Percentiles rank a stretch among this genome's conserved stretches.
Evolutionary conservation across 1,140 invertebrate species (phyloP).

Genomic region (Cyrtorhinus lividipennis): DNA sequence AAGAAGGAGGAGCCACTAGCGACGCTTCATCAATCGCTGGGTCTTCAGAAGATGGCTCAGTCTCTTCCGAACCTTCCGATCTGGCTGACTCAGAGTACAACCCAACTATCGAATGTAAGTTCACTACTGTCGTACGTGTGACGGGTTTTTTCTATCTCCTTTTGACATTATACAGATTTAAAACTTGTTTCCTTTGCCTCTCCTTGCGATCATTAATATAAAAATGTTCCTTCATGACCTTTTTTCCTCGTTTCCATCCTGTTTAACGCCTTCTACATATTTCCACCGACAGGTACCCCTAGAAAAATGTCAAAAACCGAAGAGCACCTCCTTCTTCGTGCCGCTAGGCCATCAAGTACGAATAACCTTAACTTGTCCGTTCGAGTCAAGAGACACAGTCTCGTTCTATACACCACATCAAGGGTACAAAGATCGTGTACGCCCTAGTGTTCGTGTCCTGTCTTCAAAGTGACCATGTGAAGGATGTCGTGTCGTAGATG

Average conservation of each 20-base stretch:
- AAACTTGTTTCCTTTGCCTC: too few relatives aligned
- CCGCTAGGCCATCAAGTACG: background rate
- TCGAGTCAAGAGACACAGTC: background rate
- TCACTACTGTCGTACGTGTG: background rate
- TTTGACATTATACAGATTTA: slow-evolving; percentile 2
- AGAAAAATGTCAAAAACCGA: background rate
- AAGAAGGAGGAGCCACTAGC: slow-evolving; percentile 29
- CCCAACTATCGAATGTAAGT: slow-evolving; percentile 23
- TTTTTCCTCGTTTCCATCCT: too few relatives aligned
- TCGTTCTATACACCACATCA: background rate
- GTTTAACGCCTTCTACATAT: too few relatives aligned
- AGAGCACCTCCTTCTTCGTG: background rate
- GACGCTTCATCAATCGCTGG: slow-evolving; percentile 51
- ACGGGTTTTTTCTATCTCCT: background rate
- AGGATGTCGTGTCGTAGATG: too few relatives aligned
- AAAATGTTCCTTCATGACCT: too few relatives aligned
- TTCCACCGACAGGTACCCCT: too few relatives aligned
- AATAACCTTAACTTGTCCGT: background rate
- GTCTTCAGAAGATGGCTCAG: slow-evolving; percentile 43
- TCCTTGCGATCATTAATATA: too few relatives aligned
- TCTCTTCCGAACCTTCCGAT: slow-evolving; percentile 25
- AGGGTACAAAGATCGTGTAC: background rate
- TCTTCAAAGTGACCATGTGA: background rate
- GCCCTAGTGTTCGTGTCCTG: background rate
- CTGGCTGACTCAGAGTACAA: slow-evolving; percentile 27